Base-by-base conservation (phyloP, 2,113 vertebrate species). In the Scopus umbretta region DNA sequence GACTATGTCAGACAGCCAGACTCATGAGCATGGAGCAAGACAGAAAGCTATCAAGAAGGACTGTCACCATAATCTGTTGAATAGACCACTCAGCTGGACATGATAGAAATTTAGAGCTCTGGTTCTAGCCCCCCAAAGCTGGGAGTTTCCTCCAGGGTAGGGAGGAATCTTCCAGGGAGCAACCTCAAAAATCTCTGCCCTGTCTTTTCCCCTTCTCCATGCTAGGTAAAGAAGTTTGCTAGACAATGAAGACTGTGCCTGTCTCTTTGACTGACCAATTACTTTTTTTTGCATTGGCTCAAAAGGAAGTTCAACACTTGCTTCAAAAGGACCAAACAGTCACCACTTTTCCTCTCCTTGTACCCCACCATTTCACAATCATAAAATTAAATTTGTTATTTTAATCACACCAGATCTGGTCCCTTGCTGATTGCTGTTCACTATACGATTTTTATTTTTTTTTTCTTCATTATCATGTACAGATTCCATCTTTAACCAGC, bases 381-480 rank as follows among this genome's bases (percentile, higher is more conserved):
- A 74, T 19, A 63, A 55, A 55, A 59, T 32, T 13, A 52, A 52
- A 11, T 36, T 22, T 73, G 6, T 55, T 66, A 19, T 53, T 75
- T 53, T 62, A 84, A 70, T 42, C 3, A 32, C 21, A 27, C 1
- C 0, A 50, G 22, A 65, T 63, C 5, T 76, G 5, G 5, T 4
- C 4, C 16, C 12, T 84, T 78, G 12, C 5, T 82, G 12, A 47
- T 26, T 55, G 19, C 4, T 0, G 0, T 79, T 87, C 32, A 38
- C 9, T 67, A 6, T 32, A 27, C 0, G 0, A 59, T 29, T 53
- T 38, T n/a, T n/a, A n/a, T n/a, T n/a, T n/a, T n/a, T n/a, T n/a
- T n/a, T 29, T 75, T 80, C 17, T 47, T 74, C 9, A 22, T 67
- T 73, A 7, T 47, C 19, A 63, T 7, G 5, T 32, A 34, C 15